A percentile compares a stretch with the other conserved stretches of the same genome.
Conservation (phyloP, 2,797 vertebrate genomes). For the Heliangelus exortis region DNA sequence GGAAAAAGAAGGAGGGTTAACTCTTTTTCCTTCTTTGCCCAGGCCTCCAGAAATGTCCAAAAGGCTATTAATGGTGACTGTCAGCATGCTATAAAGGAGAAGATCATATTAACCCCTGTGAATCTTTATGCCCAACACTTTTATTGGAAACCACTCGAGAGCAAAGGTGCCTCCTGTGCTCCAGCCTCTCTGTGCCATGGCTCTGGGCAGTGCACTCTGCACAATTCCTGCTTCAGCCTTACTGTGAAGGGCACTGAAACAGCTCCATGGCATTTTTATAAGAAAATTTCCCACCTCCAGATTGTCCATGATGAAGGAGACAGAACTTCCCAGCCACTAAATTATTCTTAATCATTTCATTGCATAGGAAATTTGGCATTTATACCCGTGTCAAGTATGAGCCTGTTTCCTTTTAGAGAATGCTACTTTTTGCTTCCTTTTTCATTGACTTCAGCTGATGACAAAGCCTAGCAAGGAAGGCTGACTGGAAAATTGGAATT, state of each 20-base stretch:
- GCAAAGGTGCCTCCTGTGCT: not conserved
- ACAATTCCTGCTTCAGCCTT: not conserved
- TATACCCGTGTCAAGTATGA: constrained; percentile 1
- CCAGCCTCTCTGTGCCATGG: not conserved
- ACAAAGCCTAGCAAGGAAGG: constrained; percentile 1
- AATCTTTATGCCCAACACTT: not conserved
- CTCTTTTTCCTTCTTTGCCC: not conserved
- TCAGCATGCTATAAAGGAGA: not conserved
- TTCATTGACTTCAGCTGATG: not conserved
- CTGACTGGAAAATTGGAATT: constrained; percentile 39
- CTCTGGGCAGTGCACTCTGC: not conserved
- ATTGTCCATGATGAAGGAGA: not conserved
- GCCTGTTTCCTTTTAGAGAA: constrained; percentile 37
- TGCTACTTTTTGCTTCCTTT: constrained; percentile 22
- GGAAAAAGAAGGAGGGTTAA: not conserved
- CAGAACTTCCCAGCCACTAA: not conserved
- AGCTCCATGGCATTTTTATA: not conserved
- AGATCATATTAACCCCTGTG: not conserved
- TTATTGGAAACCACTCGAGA: not conserved
- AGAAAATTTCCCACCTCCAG: not conserved
- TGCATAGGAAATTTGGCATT: constrained; percentile 45
- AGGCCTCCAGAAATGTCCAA: not conserved
- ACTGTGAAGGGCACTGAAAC: not conserved
- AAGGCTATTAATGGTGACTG: not conserved
- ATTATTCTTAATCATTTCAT: constrained; percentile 10